Evolutionary conservation across 2,888 invertebrate species (phyloP).

Genomic region (Drosophila falleni): DNA sequence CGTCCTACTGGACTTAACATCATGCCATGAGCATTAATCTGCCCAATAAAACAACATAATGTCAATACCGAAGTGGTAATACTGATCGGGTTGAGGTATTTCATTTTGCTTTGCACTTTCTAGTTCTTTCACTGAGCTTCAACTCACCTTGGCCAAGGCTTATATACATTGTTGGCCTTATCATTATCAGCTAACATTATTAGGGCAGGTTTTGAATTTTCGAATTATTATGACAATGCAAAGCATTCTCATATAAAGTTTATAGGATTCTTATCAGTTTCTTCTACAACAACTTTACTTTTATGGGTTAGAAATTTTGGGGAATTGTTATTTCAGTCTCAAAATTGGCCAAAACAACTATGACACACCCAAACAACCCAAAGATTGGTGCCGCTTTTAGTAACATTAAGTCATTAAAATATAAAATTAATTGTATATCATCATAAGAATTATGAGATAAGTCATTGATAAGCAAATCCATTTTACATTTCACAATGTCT

Average conservation of each 20-base stretch:
- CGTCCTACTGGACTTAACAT: slow-evolving; percentile 86
- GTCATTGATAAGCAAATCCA: background rate
- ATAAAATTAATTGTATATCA: background rate
- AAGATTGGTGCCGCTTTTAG: slow-evolving; percentile 12
- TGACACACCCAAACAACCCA: slow-evolving; percentile 44
- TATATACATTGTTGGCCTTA: slow-evolving; percentile 62
- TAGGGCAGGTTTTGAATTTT: slow-evolving; percentile 41
- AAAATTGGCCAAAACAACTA: slow-evolving; percentile 36
- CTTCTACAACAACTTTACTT: slow-evolving; percentile 22
- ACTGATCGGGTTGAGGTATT: slow-evolving; percentile 13
- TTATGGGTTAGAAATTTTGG: slow-evolving; percentile 45
- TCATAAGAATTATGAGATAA: background rate
- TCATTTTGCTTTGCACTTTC: slow-evolving; percentile 30
- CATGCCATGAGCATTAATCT: slow-evolving; percentile 86
- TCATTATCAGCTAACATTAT: slow-evolving; percentile 32
- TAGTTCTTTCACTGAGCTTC: slow-evolving; percentile 27
- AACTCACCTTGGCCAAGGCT: slow-evolving; percentile 21
- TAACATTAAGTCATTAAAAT: slow-evolving; percentile 25
- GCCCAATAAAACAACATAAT: slow-evolving; percentile 8
- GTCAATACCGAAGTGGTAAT: slow-evolving; percentile 6
- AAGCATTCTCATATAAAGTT: slow-evolving; percentile 17
- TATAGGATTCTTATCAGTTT: slow-evolving; percentile 33
- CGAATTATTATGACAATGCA: slow-evolving; percentile 16
- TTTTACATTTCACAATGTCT: background rate
- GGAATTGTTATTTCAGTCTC: slow-evolving; percentile 30